A percentile compares a stretch with the other conserved stretches of the same genome.
Evolutionary conservation across 23 tunicate genomes (phyloP).

Genomic region (Trididemnum nubilum): DNA sequence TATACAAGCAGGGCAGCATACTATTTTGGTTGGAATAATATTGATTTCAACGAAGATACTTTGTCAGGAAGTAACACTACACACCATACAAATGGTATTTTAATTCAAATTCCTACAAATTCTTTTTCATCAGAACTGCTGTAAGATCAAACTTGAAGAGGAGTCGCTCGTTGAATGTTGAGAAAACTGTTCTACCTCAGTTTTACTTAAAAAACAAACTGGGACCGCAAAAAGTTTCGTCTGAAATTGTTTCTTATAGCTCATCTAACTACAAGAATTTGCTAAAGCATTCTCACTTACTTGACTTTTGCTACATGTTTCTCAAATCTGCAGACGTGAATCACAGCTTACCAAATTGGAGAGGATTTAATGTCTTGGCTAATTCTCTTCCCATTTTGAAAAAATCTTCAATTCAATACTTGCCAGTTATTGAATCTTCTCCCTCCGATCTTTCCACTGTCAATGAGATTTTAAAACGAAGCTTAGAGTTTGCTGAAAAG

Average conservation of each 20-base stretch:
- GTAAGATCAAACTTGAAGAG: too few relatives aligned
- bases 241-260: neutral
- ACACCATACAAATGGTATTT: constrained; percentile 3
- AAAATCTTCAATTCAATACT: neutral
- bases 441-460: neutral
- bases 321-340: neutral
- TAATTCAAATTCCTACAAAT: neutral
- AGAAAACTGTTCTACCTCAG: neutral
- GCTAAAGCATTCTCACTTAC: neutral
- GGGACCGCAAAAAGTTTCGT: neutral
- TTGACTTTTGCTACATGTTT: neutral
- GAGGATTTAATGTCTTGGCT: neutral
- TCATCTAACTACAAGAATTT: neutral
- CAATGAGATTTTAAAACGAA: neutral
- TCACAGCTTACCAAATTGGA: neutral
- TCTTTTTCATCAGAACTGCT: too few relatives aligned
- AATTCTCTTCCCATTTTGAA: too few relatives aligned
- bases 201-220: neutral
- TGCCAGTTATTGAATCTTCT: neutral
- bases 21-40: neutral
- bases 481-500: neutral
- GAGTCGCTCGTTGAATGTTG: neutral
- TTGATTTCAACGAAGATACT: constrained; percentile 12
- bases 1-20: neutral
- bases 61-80: neutral